phyloP scores from a whole-genome alignment of 2,113 vertebrate species.

The Chaetorhynchus papuensis region DNA sequence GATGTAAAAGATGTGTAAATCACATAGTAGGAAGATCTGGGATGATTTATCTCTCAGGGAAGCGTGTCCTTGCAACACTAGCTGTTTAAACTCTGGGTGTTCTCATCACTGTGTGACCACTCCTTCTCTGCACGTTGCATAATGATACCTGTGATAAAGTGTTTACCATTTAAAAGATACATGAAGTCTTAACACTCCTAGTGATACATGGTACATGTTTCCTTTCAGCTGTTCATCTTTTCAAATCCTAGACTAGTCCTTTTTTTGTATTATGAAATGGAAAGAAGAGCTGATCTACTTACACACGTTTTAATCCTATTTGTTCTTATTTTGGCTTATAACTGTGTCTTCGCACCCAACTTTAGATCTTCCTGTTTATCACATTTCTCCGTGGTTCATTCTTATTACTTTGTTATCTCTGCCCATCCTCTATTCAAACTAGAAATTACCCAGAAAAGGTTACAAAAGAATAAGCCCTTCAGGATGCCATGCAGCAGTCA shows the following conservation, averaged over 20 bases:
- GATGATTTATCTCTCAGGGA: neutral
- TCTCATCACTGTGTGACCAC: neutral
- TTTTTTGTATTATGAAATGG: neutral
- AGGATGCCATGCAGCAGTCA: neutral
- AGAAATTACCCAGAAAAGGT: neutral
- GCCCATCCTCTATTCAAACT: neutral
- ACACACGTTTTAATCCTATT: neutral
- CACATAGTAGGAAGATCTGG: neutral
- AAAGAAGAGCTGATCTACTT: neutral
- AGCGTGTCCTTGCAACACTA: neutral
- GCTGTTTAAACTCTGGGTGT: neutral
- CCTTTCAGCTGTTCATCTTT: neutral
- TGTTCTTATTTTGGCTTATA: neutral
- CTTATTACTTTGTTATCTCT: neutral
- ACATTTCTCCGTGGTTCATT: neutral
- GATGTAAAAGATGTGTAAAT: neutral
- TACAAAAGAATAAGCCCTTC: neutral
- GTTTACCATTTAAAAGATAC: neutral
- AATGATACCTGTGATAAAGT: neutral
- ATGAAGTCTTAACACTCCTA: neutral
- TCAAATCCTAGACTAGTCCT: neutral
- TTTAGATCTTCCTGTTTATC: neutral
- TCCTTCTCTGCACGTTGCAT: neutral
- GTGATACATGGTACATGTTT: neutral
- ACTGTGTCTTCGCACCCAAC: neutral